A percentile compares a stretch with the other conserved stretches of the same genome.
phyloP scores from a whole-genome alignment of 2,888 invertebrate species.

The Trachelus stipa region DNA sequence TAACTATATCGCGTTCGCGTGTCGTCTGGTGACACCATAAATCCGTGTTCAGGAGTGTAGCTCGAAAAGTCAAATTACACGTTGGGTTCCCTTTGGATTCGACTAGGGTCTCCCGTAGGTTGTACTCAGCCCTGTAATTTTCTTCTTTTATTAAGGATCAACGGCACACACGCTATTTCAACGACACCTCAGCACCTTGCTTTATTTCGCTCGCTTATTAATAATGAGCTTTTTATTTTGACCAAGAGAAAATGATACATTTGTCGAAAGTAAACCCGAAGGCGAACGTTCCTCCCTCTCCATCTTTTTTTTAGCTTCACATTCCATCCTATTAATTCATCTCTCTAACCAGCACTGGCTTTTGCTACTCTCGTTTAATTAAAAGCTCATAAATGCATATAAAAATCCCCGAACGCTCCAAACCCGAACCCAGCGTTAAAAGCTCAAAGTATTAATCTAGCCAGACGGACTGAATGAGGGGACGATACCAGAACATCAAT shows the following conservation, averaged over 20 bases:
- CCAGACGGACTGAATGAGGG: neutral
- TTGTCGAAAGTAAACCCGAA: neutral
- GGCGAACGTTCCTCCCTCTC: neutral
- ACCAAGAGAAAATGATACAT: neutral
- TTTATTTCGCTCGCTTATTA: conserved; percentile 1
- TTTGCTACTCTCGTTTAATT: neutral
- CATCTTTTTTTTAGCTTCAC: neutral
- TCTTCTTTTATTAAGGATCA: conserved; percentile 14
- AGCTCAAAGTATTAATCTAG: neutral
- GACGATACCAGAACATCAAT: neutral
- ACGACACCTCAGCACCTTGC: conserved; percentile 10
- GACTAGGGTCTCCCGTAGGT: neutral
- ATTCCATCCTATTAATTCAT: neutral
- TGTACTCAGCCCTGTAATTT: conserved; percentile 13
- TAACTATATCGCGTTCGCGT: conserved; percentile 44
- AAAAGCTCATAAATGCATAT: neutral
- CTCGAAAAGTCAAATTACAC: conserved; percentile 20
- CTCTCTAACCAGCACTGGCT: neutral
- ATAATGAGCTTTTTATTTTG: conserved; percentile 20
- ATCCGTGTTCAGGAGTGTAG: conserved; percentile 24
- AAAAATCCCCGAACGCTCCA: neutral
- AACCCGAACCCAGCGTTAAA: neutral
- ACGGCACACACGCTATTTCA: conserved; percentile 9
- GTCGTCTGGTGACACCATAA: conserved; percentile 41
- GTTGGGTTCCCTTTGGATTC: conserved; percentile 3